phyloP scores from a whole-genome alignment of 2,797 vertebrate species.

The Tarsius wallacei region DNA sequence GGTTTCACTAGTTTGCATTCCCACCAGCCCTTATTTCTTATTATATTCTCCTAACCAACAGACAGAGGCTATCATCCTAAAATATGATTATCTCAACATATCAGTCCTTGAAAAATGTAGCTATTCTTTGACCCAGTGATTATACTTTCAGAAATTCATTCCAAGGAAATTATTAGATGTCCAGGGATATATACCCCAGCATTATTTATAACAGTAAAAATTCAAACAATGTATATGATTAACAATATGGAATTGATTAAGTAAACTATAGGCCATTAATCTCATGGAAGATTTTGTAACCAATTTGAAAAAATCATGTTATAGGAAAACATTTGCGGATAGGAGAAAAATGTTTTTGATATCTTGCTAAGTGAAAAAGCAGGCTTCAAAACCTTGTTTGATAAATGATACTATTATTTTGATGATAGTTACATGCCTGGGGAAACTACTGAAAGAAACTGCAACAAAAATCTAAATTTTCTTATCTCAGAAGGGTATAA shows the following conservation, averaged over 20 bases:
- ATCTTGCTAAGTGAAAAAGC: constrained; percentile 46
- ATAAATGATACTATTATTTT: constrained; percentile 58
- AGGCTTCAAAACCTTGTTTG: constrained; percentile 4
- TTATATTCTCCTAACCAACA: not conserved
- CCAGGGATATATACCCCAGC: not conserved
- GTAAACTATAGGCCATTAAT: constrained; percentile 35
- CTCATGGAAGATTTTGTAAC: constrained; percentile 17
- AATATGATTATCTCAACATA: not conserved
- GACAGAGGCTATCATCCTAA: not conserved
- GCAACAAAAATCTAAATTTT: constrained; percentile 19
- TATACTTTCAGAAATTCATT: constrained; percentile 49
- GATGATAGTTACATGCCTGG: not conserved
- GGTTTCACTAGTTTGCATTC: too few species aligned
- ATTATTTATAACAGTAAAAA: constrained; percentile 45
- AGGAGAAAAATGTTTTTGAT: constrained; percentile 49
- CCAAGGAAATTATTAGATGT: not conserved
- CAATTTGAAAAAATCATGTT: not conserved
- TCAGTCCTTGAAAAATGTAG: not conserved
- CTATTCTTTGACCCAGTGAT: not conserved
- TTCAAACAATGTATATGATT: constrained; percentile 51
- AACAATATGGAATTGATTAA: constrained; percentile 43
- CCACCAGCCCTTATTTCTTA: not conserved
- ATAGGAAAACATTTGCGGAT: constrained; percentile 41
- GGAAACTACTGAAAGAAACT: constrained; percentile 4
- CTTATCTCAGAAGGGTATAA: not conserved